Evolutionary conservation across 2,113 vertebrate species (phyloP).

Genomic region (human): DNA sequence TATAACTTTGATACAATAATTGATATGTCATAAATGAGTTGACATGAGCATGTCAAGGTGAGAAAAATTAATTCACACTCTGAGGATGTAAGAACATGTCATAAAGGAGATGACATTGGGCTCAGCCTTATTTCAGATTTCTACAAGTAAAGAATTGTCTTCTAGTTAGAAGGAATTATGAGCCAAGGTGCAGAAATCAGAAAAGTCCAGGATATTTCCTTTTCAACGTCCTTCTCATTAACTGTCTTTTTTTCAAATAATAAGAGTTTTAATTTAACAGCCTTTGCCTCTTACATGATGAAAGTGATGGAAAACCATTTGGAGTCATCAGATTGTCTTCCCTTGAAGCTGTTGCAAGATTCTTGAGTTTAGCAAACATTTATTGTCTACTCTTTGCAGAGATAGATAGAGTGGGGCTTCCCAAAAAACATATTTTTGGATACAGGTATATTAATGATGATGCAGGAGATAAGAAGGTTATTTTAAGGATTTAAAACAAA

Average conservation of each 20-base stretch:
- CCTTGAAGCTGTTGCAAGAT: not conserved
- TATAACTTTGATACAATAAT: not conserved
- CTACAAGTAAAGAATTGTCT: not conserved
- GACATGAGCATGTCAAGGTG: not conserved
- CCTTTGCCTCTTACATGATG: not conserved
- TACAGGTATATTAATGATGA: not conserved
- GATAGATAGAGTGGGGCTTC: not conserved
- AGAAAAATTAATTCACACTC: not conserved
- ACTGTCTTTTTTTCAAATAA: not conserved
- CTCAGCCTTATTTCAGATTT: constrained; percentile 19
- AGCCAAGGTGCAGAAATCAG: not conserved
- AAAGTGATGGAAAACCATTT: not conserved
- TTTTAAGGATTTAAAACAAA: constrained; percentile 14
- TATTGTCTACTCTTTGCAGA: not conserved
- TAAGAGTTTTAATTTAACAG: not conserved
- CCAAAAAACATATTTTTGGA: not conserved
- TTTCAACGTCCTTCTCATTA: not conserved
- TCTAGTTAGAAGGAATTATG: constrained; percentile 14
- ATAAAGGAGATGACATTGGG: not conserved
- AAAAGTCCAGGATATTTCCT: not conserved
- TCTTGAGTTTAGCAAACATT: not conserved
- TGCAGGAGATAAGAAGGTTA: not conserved
- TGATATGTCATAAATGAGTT: not conserved
- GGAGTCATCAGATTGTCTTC: not conserved
- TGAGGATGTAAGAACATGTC: not conserved